phyloP scores from a whole-genome alignment of 2,113 vertebrate genomes.

The Dromas ardeola region DNA sequence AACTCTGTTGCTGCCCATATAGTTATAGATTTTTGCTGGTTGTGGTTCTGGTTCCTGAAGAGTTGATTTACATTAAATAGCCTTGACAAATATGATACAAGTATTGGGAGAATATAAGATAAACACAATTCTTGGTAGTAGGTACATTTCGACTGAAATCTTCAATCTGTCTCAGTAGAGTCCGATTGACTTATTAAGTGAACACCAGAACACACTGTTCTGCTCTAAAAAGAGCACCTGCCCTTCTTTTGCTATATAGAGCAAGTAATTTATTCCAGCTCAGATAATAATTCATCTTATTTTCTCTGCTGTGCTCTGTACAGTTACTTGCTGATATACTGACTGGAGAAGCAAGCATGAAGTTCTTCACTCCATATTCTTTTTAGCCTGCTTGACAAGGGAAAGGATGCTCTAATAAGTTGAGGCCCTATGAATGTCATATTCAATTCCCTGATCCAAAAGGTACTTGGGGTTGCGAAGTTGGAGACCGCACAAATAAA shows the following conservation, averaged over 20 bases:
- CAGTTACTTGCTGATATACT: background rate
- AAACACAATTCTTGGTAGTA: background rate
- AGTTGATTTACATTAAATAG: constrained; percentile 10
- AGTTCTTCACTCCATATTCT: background rate
- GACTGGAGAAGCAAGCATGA: background rate
- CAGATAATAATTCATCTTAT: background rate
- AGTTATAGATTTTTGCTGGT: background rate
- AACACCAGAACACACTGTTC: background rate
- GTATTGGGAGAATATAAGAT: background rate
- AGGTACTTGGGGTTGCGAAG: background rate
- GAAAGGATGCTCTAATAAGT: background rate
- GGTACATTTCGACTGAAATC: background rate
- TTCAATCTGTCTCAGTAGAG: background rate
- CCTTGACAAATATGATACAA: background rate
- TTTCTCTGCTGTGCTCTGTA: background rate
- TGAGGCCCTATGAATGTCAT: background rate
- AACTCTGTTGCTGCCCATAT: background rate
- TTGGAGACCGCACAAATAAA: background rate
- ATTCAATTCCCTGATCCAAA: background rate
- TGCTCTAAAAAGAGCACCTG: background rate
- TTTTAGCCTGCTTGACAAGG: background rate
- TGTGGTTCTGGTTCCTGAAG: background rate
- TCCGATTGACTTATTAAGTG: background rate
- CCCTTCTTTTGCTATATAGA: background rate
- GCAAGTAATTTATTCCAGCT: background rate